Conservation (phyloP, 1,140 invertebrate genomes). For the Penaeus chinensis region DNA sequence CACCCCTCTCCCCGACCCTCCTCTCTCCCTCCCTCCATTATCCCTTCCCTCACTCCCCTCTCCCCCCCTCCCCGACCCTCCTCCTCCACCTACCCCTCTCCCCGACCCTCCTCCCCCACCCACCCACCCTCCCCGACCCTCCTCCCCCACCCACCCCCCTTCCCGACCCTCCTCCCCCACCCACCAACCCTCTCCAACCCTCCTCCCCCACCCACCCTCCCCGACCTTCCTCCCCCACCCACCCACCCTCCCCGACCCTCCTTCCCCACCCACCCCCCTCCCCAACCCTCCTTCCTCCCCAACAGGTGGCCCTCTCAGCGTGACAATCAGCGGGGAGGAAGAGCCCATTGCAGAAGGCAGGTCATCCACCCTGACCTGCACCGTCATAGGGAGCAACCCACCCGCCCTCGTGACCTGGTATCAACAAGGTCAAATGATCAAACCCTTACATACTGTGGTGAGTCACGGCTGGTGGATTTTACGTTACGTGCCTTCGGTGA, state of each 20-base stretch:
- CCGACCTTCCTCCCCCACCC: neutral
- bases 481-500: neutral
- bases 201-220: neutral
- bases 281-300: conserved; percentile 21
- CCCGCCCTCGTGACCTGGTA: conserved; percentile 50
- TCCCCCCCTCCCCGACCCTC: too few species aligned
- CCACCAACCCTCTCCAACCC: neutral
- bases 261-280: neutral
- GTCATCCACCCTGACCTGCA: conserved; percentile 23
- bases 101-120: too few species aligned
- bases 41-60: too few species aligned
- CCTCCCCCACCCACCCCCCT: too few species aligned
- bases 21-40: too few species aligned
- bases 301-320: conserved; percentile 49
- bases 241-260: neutral
- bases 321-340: conserved; percentile 41
- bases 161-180: neutral
- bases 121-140: too few species aligned
- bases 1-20: too few species aligned
- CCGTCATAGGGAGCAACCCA: conserved; percentile 54
- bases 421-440: conserved; percentile 43
- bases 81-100: too few species aligned
- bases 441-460: conserved; percentile 32
- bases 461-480: neutral
- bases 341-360: conserved; percentile 37